Conservation (phyloP, 2,797 vertebrate species). For the Telmatherina bonti region DNA sequence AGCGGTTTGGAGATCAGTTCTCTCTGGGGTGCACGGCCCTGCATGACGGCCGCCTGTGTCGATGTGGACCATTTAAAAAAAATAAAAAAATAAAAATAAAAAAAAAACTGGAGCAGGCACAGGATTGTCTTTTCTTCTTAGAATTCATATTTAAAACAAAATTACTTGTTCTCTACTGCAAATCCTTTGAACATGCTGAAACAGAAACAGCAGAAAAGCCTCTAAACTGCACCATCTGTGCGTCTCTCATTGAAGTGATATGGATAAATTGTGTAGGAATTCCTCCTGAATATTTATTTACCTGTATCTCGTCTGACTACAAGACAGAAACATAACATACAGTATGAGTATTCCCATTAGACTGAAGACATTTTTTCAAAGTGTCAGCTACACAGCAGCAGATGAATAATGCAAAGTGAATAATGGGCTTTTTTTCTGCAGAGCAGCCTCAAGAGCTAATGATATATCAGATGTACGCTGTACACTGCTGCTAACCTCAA, state of each 20-base stretch:
- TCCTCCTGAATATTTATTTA: neutral
- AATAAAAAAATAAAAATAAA: too few relatives aligned
- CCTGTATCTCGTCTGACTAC: slow-evolving; percentile 1
- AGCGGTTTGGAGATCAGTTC: slow-evolving; percentile 18
- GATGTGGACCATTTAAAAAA: slow-evolving; percentile 14
- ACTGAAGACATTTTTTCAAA: slow-evolving; percentile 48
- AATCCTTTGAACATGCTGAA: slow-evolving; percentile 19
- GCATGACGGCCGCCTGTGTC: slow-evolving; percentile 3
- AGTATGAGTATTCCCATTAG: slow-evolving; percentile 55
- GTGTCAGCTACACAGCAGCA: slow-evolving; percentile 65
- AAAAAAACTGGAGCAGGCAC: slow-evolving; percentile 19
- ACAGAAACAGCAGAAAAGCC: neutral
- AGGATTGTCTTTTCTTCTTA: slow-evolving; percentile 6
- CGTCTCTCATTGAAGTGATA: neutral
- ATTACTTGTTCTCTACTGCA: slow-evolving; percentile 9
- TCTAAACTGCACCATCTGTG: neutral
- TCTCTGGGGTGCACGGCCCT: slow-evolving; percentile 7
- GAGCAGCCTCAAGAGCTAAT: slow-evolving; percentile 45
- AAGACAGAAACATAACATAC: slow-evolving; percentile 40
- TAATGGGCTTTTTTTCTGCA: slow-evolving; percentile 65
- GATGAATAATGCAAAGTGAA: slow-evolving; percentile 75
- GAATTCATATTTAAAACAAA: slow-evolving; percentile 29
- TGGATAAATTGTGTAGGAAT: neutral
- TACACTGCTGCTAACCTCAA: slow-evolving; percentile 43
- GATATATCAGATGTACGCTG: slow-evolving; percentile 52